Evolutionary conservation across 64 coral and sea anemone species (phyloP).

Genomic region (Anthopleura sola): DNA sequence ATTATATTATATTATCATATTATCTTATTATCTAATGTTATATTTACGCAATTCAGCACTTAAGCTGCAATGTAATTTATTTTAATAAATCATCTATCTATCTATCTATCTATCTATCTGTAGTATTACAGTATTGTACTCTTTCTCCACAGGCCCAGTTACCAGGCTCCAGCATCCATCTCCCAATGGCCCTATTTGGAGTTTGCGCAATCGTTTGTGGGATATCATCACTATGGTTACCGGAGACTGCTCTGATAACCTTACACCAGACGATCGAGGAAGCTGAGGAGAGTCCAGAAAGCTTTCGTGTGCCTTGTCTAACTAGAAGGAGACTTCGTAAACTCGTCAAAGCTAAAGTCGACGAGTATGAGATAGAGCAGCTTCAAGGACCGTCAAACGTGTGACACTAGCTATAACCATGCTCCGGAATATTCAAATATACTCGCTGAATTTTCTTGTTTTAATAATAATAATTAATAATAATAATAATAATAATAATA

Average conservation of each 20-base stretch:
- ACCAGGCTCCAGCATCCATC: neutral
- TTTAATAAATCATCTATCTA: no score
- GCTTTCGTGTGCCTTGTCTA: neutral
- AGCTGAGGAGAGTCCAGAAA: neutral
- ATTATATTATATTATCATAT: no score
- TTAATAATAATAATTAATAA: no score
- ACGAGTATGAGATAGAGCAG: neutral
- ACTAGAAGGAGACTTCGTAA: neutral
- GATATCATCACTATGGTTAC: constrained; percentile 17
- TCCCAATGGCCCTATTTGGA: constrained; percentile 21
- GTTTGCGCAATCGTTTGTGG: neutral
- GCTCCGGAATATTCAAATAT: no score
- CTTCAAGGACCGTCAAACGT: neutral
- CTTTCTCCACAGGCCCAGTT: neutral
- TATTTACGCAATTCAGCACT: no score
- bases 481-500: no score
- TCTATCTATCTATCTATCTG: no score
- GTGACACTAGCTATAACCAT: no score
- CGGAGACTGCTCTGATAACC: constrained; percentile 8
- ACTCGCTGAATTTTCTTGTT: no score
- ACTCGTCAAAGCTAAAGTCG: neutral
- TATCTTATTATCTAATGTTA: no score
- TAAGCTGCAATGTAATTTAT: no score
- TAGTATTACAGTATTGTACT: neutral
- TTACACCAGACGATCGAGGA: constrained; percentile 21